Evolutionary conservation across 1,140 invertebrate genomes (phyloP).

Genomic region (Euura lappo): DNA sequence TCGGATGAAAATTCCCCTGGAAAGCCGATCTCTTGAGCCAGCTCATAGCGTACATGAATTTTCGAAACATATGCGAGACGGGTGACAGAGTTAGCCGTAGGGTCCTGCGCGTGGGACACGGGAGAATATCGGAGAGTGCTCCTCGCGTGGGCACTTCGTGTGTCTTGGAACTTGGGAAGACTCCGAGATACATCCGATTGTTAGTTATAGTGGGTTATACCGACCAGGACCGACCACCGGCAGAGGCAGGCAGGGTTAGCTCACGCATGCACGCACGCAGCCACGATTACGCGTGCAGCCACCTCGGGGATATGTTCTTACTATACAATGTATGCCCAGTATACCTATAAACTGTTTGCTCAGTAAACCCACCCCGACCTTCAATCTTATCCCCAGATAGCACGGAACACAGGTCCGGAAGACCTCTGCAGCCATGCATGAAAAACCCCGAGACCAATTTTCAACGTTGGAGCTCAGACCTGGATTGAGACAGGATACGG

Average conservation of each 20-base stretch:
- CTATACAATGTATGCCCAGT: too few species aligned
- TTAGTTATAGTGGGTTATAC: background rate
- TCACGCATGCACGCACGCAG: background rate
- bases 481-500: too few species aligned
- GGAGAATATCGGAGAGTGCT: background rate
- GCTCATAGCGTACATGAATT: background rate
- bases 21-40: background rate
- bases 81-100: background rate
- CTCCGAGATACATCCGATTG: background rate
- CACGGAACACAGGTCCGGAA: too few species aligned
- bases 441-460: too few species aligned
- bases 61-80: constrained; percentile 2
- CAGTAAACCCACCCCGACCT: too few species aligned
- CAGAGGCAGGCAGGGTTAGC: background rate
- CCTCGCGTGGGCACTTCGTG: constrained; percentile 3
- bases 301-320: background rate
- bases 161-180: background rate
- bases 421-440: too few species aligned
- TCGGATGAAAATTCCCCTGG: background rate
- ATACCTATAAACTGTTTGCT: too few species aligned
- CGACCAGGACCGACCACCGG: background rate
- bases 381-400: too few species aligned
- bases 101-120: background rate
- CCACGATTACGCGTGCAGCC: background rate
- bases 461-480: too few species aligned